Conservation (phyloP, 2,113 vertebrate species). For the Callaeas wilsoni region DNA sequence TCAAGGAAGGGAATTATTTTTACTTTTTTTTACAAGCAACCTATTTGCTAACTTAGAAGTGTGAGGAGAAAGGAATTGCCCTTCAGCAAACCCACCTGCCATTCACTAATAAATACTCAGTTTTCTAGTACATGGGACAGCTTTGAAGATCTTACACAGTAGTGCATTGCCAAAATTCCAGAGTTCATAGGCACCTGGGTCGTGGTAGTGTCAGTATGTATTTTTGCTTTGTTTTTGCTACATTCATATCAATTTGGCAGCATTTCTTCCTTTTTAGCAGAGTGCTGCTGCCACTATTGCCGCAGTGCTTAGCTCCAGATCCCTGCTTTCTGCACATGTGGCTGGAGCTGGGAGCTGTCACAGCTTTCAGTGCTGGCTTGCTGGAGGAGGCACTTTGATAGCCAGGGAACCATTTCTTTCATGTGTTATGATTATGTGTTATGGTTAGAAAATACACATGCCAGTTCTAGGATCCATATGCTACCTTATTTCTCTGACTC, state of each 20-base stretch:
- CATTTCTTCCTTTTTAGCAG: background rate
- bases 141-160: background rate
- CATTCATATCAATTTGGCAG: background rate
- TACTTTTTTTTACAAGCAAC: background rate
- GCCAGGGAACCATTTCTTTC: background rate
- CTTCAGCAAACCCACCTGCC: background rate
- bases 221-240: background rate
- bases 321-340: background rate
- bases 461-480: background rate
- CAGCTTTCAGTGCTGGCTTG: background rate
- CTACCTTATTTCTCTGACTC: background rate
- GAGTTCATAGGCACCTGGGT: background rate
- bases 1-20: accelerated
- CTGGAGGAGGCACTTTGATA: background rate
- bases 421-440: background rate
- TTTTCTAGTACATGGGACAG: background rate
- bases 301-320: background rate
- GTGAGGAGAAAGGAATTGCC: background rate
- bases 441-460: background rate
- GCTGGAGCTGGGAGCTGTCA: background rate
- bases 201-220: background rate
- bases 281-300: background rate
- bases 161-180: background rate
- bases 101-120: background rate
- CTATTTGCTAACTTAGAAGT: background rate